A percentile compares a stretch with the other conserved stretches of the same genome.
These are phyloP conservation scores for Dusona sp. DNA, from an alignment of 2,888 invertebrate genomes.

Conservation along the genomic window DNA sequence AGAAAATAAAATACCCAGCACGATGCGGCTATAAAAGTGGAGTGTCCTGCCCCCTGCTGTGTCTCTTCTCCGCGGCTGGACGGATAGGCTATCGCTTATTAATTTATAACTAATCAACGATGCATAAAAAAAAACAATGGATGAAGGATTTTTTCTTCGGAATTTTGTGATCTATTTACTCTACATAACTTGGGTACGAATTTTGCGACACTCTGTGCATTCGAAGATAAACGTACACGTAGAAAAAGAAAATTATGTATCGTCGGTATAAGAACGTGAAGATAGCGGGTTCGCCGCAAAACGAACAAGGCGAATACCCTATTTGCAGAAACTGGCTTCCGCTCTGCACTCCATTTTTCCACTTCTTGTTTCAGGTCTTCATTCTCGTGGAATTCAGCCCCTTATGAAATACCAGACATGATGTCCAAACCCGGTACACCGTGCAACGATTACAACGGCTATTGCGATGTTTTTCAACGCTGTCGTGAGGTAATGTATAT, in stretches of 20 bases:
- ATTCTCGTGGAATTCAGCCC: conserved; percentile 93
- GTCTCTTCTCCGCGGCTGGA: neutral
- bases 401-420: conserved; percentile 96
- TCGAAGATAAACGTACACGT: neutral
- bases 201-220: conserved; percentile 1
- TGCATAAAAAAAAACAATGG: neutral
- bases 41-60: neutral
- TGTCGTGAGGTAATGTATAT: conserved; percentile 90
- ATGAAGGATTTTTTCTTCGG: neutral
- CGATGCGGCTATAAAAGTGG: neutral
- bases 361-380: conserved; percentile 87
- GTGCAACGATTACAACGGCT: conserved; percentile 95
- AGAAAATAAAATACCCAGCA: neutral
- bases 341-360: conserved; percentile 26
- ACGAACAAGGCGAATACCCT: conserved; percentile 1
- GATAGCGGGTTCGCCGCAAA: conserved; percentile 26
- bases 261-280: conserved; percentile 29
- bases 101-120: neutral
- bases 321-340: conserved; percentile 36
- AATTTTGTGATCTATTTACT: neutral
- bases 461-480: conserved; percentile 89
- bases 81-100: neutral
- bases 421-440: conserved; percentile 96
- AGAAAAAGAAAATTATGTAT: conserved; percentile 51
- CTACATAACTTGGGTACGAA: neutral